These are phyloP conservation scores for Chironex yamaguchii DNA, from an alignment of 30 jellyfish, hydroid and myxozoan species.

Conservation along the genomic window DNA sequence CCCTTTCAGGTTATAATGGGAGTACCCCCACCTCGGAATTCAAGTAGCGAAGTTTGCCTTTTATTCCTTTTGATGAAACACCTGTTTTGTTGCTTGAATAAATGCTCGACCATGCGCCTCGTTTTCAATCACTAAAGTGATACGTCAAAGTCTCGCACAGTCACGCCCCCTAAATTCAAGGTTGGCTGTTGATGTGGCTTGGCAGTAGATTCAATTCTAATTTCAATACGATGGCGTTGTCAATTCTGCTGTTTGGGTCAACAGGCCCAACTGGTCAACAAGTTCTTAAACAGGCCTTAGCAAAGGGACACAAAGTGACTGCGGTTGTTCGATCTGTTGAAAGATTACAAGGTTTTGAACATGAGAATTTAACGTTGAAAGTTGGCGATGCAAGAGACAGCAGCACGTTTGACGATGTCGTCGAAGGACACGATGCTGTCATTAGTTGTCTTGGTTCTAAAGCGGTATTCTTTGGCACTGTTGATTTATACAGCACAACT, in stretches of 20 bases:
- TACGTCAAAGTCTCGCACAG: too few relatives aligned
- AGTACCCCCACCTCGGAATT: too few relatives aligned
- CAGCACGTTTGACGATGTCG: conserved; percentile 29
- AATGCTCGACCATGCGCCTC: too few relatives aligned
- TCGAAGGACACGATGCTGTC: conserved; percentile 68
- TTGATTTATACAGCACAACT: conserved; percentile 21
- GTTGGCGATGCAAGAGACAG: conserved; percentile 66
- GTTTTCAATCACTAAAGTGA: too few relatives aligned
- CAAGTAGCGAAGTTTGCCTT: too few relatives aligned
- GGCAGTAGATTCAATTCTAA: too few relatives aligned
- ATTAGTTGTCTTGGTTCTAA: conserved; percentile 73
- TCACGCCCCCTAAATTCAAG: too few relatives aligned
- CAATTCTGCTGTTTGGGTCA: conserved; percentile 58
- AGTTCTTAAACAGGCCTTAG: conserved; percentile 58
- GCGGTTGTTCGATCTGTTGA: conserved; percentile 66
- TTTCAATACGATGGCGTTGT: too few relatives aligned
- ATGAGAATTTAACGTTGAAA: conserved; percentile 45
- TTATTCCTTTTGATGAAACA: too few relatives aligned
- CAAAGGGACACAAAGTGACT: conserved; percentile 54
- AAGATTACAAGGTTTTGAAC: conserved; percentile 16
- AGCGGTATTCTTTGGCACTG: not conserved
- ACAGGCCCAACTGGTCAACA: conserved; percentile 67
- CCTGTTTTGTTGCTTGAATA: too few relatives aligned
- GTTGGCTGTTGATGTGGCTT: too few relatives aligned
- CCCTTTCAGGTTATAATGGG: too few relatives aligned